Evolutionary conservation across 2,888 invertebrate species (phyloP), one percentile per base, ranked within the genome.

Genomic region (Ephialtes manifestator): DNA sequence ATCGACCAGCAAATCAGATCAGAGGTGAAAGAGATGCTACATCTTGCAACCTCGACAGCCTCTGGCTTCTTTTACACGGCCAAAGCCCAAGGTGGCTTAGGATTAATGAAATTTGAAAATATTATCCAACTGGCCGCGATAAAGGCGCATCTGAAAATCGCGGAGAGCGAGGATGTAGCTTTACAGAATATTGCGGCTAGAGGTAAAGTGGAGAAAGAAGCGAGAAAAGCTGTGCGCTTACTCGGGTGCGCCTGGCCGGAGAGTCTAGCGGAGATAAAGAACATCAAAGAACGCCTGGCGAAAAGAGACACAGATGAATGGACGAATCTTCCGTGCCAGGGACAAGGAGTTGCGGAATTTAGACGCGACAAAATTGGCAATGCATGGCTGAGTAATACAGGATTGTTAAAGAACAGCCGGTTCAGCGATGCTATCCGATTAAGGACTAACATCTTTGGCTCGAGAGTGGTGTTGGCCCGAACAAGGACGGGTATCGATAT

Each of bases 281-380:
- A 0, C 3, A 4, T 39, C 8, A 76, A 70, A 7, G 0, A 0
- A 1, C 4, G 10, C 0, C 13, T 24, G 0, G 15, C 13, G 0
- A 58, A 55, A 10, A 48, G 13, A n/a, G 68, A 70, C 4, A n/a
- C 18, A 0, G 60, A 51, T 4, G 53, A 43, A 1, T 77, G 82
- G 77, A 71, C 28, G 1, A 20, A 15, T 3, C 39, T 58, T 0
- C 13, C 18, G 4, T 28, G 68, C 5, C 77, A 82, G 18, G 77
- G 76, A 1, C 70, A 71, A 2, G 77, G 77, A 2, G 77, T 71
- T 2, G 4, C 8, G 0, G 51, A 68, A 1, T 77, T 71, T 53
- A 15, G 71, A 18, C 48, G 20, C 0, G 82, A 82, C n/a, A 13
- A 8, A 10, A 55, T 77, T 3, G 77, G 71, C 1, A 82, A 82